Conservation (phyloP, 2,797 vertebrate genomes). For the Botia kubotai region DNA sequence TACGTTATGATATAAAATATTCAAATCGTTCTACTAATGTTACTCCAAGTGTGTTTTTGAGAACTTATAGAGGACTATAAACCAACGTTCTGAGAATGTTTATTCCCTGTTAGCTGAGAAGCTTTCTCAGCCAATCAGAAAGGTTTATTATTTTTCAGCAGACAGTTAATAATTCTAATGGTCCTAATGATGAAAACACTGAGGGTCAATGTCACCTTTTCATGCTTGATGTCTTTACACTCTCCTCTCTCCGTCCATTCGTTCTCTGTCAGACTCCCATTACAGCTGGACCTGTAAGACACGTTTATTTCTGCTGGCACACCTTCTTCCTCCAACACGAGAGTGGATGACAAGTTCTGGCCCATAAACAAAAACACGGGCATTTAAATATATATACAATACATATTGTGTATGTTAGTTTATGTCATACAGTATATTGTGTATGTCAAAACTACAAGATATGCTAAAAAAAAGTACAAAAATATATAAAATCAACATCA, state of each 20-base stretch:
- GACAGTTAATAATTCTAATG: too few relatives aligned
- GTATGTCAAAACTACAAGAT: too few relatives aligned
- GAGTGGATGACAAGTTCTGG: conserved; percentile 76
- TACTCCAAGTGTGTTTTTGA: too few relatives aligned
- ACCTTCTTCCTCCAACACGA: conserved; percentile 75
- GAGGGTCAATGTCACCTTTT: conserved; percentile 66
- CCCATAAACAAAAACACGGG: conserved; percentile 19
- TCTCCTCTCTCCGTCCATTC: conserved; percentile 60
- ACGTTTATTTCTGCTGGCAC: conserved; percentile 72
- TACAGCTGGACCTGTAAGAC: conserved; percentile 74
- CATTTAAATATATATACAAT: background rate
- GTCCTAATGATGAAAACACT: background rate
- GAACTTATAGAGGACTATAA: too few relatives aligned
- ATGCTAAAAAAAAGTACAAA: too few relatives aligned
- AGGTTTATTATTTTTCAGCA: background rate
- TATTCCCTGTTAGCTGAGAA: too few relatives aligned
- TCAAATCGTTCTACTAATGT: too few relatives aligned
- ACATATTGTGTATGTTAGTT: too few relatives aligned
- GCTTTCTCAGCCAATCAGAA: background rate
- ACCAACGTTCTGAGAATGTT: too few relatives aligned
- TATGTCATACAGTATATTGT: too few relatives aligned
- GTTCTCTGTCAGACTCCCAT: background rate
- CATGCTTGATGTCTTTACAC: conserved; percentile 71
- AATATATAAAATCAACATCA: too few relatives aligned
- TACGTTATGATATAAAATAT: too few relatives aligned